phyloP scores from a whole-genome alignment of 1,140 invertebrate species.

The Pantala flavescens region DNA sequence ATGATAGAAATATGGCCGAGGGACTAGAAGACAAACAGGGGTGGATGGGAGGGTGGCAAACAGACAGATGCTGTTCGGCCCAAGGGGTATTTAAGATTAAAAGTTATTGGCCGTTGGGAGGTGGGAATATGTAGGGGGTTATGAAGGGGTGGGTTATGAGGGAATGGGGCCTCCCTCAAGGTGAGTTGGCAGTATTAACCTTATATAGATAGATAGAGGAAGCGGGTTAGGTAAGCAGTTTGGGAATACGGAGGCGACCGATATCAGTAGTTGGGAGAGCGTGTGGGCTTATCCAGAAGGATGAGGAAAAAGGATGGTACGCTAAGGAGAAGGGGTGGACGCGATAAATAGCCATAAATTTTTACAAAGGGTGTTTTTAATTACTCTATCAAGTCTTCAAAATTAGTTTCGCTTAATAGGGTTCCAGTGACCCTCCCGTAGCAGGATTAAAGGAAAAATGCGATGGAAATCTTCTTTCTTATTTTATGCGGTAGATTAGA shows the following conservation, averaged over 20 bases:
- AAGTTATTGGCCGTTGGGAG: background rate
- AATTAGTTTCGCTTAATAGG: conserved; percentile 1
- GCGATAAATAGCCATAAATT: background rate
- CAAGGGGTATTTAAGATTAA: conserved; percentile 6
- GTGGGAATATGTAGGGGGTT: background rate
- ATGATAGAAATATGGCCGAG: conserved; percentile 6
- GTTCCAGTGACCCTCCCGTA: too few species aligned
- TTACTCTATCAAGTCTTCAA: background rate
- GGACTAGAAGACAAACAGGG: background rate
- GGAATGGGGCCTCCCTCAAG: background rate
- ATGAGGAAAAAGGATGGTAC: background rate
- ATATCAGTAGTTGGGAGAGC: background rate
- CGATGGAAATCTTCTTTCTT: too few species aligned
- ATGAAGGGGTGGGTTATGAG: background rate
- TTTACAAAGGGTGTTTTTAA: background rate
- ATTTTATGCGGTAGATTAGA: too few species aligned
- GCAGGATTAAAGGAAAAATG: background rate
- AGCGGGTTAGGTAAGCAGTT: background rate
- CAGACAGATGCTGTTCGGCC: background rate
- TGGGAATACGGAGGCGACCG: background rate
- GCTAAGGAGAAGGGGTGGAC: background rate
- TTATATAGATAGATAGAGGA: too few species aligned
- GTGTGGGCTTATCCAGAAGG: background rate
- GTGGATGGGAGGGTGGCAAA: background rate
- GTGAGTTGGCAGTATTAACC: too few species aligned